Evolutionary conservation across 2,888 invertebrate genomes (phyloP), one percentile per base, ranked within the genome.

Genomic region (Chouioia cunea): DNA sequence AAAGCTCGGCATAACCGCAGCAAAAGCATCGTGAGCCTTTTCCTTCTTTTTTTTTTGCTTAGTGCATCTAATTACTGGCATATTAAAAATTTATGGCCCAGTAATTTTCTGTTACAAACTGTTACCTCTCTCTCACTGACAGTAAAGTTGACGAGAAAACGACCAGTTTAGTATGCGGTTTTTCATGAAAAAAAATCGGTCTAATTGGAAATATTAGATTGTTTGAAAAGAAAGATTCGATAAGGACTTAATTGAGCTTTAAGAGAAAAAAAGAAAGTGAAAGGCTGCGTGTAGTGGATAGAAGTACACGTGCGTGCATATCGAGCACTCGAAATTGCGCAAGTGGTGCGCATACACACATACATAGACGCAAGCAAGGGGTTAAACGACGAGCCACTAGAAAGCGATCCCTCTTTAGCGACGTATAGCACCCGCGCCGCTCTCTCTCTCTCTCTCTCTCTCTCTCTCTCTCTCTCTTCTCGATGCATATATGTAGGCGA

Each of bases 361-460:
- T 57, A 63, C 12, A 58, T 10, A 4, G 47, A 18, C 54, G 15
- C 54, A 27, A 23, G 3, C 18, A 8, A 77, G 76, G 84, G 83
- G 79, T 83, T 85, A 84, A 85, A 83, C 82, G 83, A 82, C 79
- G 80, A 81, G 80, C 82, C 83, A 84, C 84, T 83, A 83, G 82
- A 83, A 83, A 83, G 75, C 81, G 79, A 82, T 80, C 78, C 79
- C 80, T 73, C 76, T 47, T 71, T 64, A 62, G 48, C 65, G 57
- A 15, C 64, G 57, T 70, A 64, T 68, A 47, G 56, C 72, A 68
- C 72, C 65, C 69, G 65, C 73, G 58, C 15, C 8, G 85, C 85
- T 85, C 85, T 84, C 84, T 73, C 54, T 54, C 27, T 70, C 57
- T 50, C 50, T 22, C 58, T 16, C 83, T 80, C 79, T 63, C 47